Base-by-base conservation (phyloP, 2,113 vertebrate species). In the Gnathonemus longibarbis region DNA sequence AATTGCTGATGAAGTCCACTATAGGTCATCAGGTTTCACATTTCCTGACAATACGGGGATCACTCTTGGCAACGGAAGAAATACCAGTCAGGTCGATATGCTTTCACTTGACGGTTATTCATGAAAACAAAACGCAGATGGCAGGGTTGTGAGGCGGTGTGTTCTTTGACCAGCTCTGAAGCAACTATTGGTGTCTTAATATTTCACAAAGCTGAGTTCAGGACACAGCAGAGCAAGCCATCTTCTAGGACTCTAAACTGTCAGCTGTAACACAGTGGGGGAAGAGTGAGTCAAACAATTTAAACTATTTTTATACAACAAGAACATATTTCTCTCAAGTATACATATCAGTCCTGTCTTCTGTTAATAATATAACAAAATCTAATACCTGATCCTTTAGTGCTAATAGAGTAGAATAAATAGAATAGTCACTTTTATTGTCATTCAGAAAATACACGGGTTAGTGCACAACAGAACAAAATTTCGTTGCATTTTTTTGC, bases 171-270 rank as follows among this genome's bases (percentile, higher is more conserved):
- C 90, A 35, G 89, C 88, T 35, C 52, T 90, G 85, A 90, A 58
- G 89, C 24, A 91, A 91, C 92, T 92, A 90, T 39, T 89, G 91
- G 89, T 90, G 90, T 93, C 91, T 91, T 89, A 88, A 91, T 91
- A 66, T 92, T 62, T 90, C 83, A 88, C 52, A 1, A 84, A 56
- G 50, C 74, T 89, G 91, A 84, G 90, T 80, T 62, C 84, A 48
- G 17, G 48, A 42, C 52, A 42, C 8, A 39, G 52, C 49, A 66
- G 66, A 9, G 66, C 48, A 21, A 21, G 35, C 66, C 50, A 24
- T 90, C 91, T n/a, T 93, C 93, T 96, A 96, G 0, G 95, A 96
- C 83, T 96, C 95, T 91, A 95, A 80, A 87, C 94, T 94, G n/a
- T 95, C 94, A 90, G 90, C 95, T 96, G 92, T 17, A 89, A 86